These are phyloP conservation scores for Cyphomyrmex costatus DNA, from an alignment of 1,140 invertebrate genomes.

Conservation along the genomic window DNA sequence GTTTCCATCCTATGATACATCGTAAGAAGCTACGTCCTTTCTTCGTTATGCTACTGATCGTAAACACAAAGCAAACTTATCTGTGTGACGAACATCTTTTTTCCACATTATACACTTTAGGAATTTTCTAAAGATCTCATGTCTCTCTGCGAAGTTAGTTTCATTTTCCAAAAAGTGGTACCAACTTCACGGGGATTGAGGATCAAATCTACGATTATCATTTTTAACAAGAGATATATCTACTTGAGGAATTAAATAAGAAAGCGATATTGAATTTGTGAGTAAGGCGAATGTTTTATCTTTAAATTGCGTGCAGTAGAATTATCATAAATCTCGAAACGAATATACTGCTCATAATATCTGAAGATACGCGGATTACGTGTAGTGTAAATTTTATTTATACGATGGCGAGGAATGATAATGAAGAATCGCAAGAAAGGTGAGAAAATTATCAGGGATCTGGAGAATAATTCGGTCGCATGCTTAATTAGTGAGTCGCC, in stretches of 20 bases:
- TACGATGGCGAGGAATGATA: background rate
- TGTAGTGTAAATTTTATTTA: slow-evolving; percentile 39
- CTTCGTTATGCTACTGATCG: slow-evolving; percentile 28
- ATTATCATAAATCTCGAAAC: slow-evolving; percentile 13
- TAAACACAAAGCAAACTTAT: background rate
- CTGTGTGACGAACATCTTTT: background rate
- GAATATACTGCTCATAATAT: background rate
- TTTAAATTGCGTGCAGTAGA: background rate
- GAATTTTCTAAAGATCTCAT: background rate
- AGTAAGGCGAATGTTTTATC: background rate
- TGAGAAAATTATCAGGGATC: slow-evolving; percentile 61
- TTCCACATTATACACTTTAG: background rate
- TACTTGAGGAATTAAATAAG: background rate
- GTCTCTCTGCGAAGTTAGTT: too few relatives aligned
- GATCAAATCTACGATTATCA: background rate
- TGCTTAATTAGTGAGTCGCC: slow-evolving; percentile 82
- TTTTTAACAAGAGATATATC: background rate
- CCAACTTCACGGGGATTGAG: too few relatives aligned
- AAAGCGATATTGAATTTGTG: background rate
- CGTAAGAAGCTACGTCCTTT: slow-evolving; percentile 40
- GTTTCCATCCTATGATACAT: slow-evolving; percentile 59
- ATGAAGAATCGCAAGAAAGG: slow-evolving; percentile 21
- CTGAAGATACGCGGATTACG: background rate
- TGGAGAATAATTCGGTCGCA: slow-evolving; percentile 73
- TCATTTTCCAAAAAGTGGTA: too few relatives aligned